These are phyloP conservation scores for Mesocentrotus franciscanus DNA, from an alignment of 53 echinoderm and acorn worm genomes.

Conservation along the genomic window DNA sequence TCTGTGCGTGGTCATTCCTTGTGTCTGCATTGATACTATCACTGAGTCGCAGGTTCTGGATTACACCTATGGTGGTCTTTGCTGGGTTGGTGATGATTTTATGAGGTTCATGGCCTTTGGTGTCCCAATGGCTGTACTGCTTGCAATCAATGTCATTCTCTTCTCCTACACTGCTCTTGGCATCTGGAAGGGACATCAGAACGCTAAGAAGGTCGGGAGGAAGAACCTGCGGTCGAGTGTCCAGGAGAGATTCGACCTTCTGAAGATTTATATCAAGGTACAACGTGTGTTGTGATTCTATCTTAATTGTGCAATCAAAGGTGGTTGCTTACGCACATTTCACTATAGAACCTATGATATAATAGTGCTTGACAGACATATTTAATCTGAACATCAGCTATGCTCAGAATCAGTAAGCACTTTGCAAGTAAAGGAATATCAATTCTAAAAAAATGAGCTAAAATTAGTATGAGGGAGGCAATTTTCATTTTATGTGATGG, in stretches of 20 bases:
- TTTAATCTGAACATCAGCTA: not conserved
- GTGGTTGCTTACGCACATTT: too few species aligned
- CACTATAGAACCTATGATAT: too few species aligned
- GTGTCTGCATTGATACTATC: conserved; percentile 1
- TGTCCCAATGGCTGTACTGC: conserved; percentile 44
- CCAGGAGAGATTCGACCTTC: conserved; percentile 44
- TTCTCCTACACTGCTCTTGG: conserved; percentile 43
- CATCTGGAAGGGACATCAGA: conserved; percentile 49
- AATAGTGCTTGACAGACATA: too few species aligned
- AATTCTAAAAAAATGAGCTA: too few species aligned
- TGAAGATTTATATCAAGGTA: conserved; percentile 61
- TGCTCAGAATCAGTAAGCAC: not conserved
- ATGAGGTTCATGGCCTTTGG: conserved; percentile 31
- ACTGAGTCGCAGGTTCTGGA: not conserved
- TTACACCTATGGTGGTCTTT: conserved; percentile 27
- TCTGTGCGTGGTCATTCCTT: conserved; percentile 36
- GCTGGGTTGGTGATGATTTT: conserved; percentile 51
- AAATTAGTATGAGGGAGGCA: too few species aligned
- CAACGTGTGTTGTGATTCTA: not conserved
- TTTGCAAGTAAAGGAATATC: not conserved
- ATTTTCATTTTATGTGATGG: too few species aligned
- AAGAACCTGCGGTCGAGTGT: conserved; percentile 14
- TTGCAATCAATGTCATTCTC: conserved; percentile 22
- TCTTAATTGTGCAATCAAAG: too few species aligned
- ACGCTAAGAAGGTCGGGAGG: conserved; percentile 53